Evolutionary conservation across 2,113 vertebrate species (phyloP).

Genomic region (Taxidea taxus): DNA sequence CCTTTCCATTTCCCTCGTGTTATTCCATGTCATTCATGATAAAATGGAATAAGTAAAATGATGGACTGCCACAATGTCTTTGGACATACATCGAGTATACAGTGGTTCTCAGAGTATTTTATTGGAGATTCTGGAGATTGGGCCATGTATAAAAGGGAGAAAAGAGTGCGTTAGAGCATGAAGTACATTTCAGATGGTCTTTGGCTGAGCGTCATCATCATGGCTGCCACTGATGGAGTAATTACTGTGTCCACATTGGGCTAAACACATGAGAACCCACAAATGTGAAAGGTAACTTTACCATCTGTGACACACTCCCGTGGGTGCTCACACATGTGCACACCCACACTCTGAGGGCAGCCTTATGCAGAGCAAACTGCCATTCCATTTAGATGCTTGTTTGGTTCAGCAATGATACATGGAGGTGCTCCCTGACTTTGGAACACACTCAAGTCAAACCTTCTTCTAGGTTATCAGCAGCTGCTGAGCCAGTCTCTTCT

Average conservation of each 20-base stretch:
- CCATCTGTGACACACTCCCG: neutral
- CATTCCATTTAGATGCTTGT: neutral
- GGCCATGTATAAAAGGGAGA: neutral
- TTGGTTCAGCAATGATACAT: neutral
- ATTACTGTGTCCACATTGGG: neutral
- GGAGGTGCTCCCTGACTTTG: neutral
- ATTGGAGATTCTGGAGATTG: neutral
- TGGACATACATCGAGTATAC: neutral
- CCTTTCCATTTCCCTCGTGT: neutral
- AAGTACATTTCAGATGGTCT: neutral
- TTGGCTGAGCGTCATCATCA: neutral
- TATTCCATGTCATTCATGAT: neutral
- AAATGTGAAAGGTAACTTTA: neutral
- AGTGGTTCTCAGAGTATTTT: neutral
- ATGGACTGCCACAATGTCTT: neutral
- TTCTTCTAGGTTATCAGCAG: neutral
- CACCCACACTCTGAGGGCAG: neutral
- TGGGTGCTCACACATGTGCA: accelerated
- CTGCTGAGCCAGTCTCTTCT: neutral
- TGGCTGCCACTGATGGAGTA: neutral
- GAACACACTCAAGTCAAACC: neutral
- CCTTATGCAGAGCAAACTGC: neutral
- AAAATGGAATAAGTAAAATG: neutral
- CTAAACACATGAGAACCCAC: neutral
- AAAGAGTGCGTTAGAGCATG: neutral